Evolutionary conservation across 2,797 vertebrate species (phyloP).

Genomic region (Tachyglossus aculeatus): DNA sequence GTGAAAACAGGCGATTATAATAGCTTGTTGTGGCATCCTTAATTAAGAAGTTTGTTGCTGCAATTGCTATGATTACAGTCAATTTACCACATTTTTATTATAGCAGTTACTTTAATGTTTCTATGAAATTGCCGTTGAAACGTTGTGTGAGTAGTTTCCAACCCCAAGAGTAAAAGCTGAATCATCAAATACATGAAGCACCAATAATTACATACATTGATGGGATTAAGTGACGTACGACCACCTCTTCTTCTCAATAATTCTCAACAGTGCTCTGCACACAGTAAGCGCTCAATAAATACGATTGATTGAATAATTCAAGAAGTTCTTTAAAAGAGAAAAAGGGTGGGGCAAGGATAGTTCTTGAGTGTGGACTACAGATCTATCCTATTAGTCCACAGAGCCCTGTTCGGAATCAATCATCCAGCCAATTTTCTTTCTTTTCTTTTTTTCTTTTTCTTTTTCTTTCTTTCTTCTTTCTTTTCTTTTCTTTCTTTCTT

Average conservation of each 20-base stretch:
- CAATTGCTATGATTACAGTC: not conserved
- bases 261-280: too few species aligned
- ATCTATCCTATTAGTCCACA: too few species aligned
- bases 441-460: not conserved
- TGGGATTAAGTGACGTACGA: not conserved
- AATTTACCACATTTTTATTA: not conserved
- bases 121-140: not conserved
- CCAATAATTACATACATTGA: not conserved
- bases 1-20: not conserved
- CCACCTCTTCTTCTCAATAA: not conserved
- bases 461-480: not conserved
- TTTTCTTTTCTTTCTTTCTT: not conserved
- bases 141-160: not conserved
- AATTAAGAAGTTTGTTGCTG: constrained; percentile 3
- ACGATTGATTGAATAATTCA: too few species aligned
- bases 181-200: not conserved
- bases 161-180: not conserved
- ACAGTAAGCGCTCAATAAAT: too few species aligned
- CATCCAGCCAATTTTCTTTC: not conserved
- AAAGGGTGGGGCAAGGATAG: not conserved
- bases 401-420: not conserved
- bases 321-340: not conserved
- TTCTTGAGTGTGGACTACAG: too few species aligned
- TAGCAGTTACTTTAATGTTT: not conserved
- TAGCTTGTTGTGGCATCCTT: not conserved